These are phyloP conservation scores for Pollicipes pollicipes DNA, from an alignment of 1,140 invertebrate genomes.

Conservation along the genomic window DNA sequence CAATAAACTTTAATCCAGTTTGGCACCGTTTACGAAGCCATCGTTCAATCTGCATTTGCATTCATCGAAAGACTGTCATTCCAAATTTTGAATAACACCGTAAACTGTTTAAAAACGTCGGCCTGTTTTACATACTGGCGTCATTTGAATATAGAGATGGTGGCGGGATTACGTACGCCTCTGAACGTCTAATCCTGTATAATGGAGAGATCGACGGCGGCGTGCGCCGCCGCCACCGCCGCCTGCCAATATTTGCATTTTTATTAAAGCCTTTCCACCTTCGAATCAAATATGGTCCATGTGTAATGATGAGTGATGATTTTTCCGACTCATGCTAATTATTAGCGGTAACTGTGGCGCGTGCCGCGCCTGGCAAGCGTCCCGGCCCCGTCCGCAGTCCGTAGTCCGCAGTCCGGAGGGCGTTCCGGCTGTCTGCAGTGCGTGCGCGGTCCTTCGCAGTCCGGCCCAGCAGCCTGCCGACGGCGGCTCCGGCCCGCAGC, in stretches of 20 bases:
- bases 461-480: too few relatives aligned
- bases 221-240: not conserved
- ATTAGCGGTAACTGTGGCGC: not conserved
- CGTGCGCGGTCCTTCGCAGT: too few relatives aligned
- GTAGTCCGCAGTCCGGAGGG: too few relatives aligned
- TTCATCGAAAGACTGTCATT: slow-evolving; percentile 2
- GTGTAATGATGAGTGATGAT: not conserved
- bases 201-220: not conserved
- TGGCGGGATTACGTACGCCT: not conserved
- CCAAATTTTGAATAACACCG: slow-evolving; percentile 2
- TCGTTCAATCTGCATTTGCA: not conserved
- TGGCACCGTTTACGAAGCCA: not conserved
- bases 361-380: not conserved
- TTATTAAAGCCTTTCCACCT: not conserved
- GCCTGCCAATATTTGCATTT: not conserved
- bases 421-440: too few relatives aligned
- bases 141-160: not conserved
- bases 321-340: not conserved
- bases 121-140: not conserved
- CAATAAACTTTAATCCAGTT: slow-evolving; percentile 2
- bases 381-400: not conserved
- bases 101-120: not conserved
- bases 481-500: too few relatives aligned
- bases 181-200: not conserved
- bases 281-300: not conserved